These are phyloP conservation scores for Aphelocoma californica DNA, from an alignment of 2,797 vertebrate species.

Conservation along the genomic window DNA sequence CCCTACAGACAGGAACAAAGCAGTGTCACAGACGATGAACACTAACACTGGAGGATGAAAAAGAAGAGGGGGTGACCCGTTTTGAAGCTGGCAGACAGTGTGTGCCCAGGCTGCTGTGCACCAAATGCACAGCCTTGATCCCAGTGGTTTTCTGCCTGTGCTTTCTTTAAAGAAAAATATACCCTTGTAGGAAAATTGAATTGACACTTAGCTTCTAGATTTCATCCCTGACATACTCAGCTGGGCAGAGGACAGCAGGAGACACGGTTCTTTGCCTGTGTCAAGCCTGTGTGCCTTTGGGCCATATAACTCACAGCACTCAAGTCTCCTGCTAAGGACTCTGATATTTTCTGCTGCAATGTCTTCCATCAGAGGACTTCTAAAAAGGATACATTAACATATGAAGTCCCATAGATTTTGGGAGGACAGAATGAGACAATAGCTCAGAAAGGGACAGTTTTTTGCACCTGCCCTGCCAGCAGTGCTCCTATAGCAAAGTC, in stretches of 20 bases:
- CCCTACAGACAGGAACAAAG: not conserved
- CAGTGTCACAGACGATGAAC: rapidly evolving
- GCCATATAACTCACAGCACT: not conserved
- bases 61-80: rapidly evolving
- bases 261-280: not conserved
- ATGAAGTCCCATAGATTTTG: not conserved
- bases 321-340: not conserved
- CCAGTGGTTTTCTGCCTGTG: not conserved
- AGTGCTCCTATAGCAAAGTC: not conserved
- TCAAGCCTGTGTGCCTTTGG: not conserved
- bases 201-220: conserved; percentile 7
- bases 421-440: not conserved
- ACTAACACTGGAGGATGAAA: not conserved
- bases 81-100: not conserved
- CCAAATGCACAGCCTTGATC: not conserved
- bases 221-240: not conserved
- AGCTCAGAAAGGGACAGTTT: not conserved
- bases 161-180: not conserved
- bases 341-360: conserved; percentile 5
- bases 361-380: not conserved
- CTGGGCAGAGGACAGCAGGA: conserved; percentile 9
- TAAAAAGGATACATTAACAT: conserved; percentile 48
- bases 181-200: not conserved
- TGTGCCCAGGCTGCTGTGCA: not conserved
- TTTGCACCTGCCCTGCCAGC: rapidly evolving